Evolutionary conservation across 2,113 vertebrate species (phyloP).

Genomic region (Ammodytes marinus): DNA sequence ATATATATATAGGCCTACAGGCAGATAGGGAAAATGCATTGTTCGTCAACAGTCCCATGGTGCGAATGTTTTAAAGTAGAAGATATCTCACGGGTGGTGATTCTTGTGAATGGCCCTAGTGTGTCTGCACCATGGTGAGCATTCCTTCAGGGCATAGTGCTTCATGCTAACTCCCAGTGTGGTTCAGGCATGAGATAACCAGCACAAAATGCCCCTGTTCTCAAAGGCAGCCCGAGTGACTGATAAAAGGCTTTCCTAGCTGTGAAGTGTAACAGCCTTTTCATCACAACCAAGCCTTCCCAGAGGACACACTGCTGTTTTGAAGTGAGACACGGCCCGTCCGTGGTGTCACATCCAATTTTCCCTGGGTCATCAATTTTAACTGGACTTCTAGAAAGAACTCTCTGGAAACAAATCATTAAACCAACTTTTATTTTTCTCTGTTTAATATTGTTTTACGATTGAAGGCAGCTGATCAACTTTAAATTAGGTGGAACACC

Average conservation of each 20-base stretch:
- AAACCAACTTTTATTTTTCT: not conserved
- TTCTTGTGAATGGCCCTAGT: conserved; percentile 17
- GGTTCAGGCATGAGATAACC: conserved; percentile 51
- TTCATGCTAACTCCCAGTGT: conserved; percentile 50
- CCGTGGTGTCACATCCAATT: conserved; percentile 74
- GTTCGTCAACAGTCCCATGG: not conserved
- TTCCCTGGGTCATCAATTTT: conserved; percentile 61
- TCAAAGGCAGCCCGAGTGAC: conserved; percentile 72
- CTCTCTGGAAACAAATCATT: conserved; percentile 14
- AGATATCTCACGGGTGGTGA: not conserved
- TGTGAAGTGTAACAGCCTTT: conserved; percentile 74
- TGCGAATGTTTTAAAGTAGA: conserved; percentile 4
- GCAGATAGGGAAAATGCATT: not conserved
- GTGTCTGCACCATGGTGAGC: conserved; percentile 2
- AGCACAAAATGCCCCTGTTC: conserved; percentile 59
- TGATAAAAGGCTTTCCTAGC: conserved; percentile 82
- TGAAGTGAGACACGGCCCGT: conserved; percentile 67
- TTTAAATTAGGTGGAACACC: not conserved
- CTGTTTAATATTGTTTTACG: not conserved
- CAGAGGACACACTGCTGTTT: conserved; percentile 67
- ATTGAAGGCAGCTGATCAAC: not conserved
- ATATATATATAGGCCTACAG: no score
- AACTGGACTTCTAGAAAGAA: conserved; percentile 12
- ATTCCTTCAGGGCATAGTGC: conserved; percentile 11
- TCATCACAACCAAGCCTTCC: conserved; percentile 65